Percentiles rank a stretch among this genome's conserved stretches.
Conservation (phyloP, 2,113 vertebrate genomes). For the Alethe diademata region DNA sequence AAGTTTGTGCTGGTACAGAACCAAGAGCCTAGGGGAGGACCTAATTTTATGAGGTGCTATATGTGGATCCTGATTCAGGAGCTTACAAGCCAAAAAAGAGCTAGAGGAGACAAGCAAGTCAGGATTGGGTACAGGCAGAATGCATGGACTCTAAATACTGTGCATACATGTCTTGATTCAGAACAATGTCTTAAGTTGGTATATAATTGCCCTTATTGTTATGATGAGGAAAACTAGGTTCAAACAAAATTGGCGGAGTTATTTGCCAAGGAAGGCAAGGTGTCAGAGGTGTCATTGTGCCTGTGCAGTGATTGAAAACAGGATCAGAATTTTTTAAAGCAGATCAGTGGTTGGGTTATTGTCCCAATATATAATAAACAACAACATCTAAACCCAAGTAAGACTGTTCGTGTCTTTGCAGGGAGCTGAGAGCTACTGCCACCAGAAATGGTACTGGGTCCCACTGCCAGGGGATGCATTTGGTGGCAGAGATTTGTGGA, state of each 20-base stretch:
- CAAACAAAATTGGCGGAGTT: neutral
- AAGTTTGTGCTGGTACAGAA: neutral
- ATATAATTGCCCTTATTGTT: neutral
- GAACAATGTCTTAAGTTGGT: neutral
- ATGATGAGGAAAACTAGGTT: neutral
- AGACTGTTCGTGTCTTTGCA: neutral
- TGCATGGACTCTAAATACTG: neutral
- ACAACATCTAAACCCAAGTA: accelerated
- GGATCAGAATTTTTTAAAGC: neutral
- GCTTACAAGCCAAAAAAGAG: neutral
- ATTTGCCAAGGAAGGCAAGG: neutral
- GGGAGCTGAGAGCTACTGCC: neutral
- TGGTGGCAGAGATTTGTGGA: neutral
- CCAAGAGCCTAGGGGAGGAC: neutral
- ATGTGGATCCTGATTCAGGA: neutral
- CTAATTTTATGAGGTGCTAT: neutral
- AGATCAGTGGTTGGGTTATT: neutral
- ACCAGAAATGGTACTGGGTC: neutral
- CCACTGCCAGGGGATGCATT: neutral
- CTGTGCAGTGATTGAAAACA: neutral
- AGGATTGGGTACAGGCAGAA: neutral
- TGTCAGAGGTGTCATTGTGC: neutral
- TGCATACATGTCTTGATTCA: neutral
- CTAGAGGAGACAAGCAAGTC: neutral
- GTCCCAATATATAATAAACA: neutral